Conservation (phyloP, 1,140 invertebrate genomes). For the Philopotamus ludificatus region DNA sequence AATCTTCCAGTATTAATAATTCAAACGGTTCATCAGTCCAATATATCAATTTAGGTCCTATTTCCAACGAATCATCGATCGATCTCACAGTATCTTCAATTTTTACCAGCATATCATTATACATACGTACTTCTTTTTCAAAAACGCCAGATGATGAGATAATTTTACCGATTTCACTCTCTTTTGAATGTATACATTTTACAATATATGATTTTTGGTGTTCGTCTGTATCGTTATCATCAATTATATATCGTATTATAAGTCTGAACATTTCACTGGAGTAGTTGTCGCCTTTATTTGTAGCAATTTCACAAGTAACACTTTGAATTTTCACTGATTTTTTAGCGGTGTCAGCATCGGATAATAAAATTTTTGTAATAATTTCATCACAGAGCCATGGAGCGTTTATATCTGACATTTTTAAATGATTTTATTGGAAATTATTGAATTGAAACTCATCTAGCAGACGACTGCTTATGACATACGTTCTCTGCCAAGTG, state of each 20-base stretch:
- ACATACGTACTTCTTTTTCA: constrained; percentile 30
- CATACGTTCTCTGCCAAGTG: too few relatives aligned
- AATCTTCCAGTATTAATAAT: constrained; percentile 56
- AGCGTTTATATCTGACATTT: too few relatives aligned
- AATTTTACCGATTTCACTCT: not conserved
- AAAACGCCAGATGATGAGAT: constrained; percentile 15
- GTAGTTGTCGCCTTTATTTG: constrained; percentile 29
- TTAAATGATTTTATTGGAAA: constrained; percentile 3
- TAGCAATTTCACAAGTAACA: not conserved
- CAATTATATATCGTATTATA: not conserved
- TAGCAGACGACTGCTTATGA: too few relatives aligned
- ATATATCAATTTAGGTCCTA: constrained; percentile 13
- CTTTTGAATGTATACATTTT: constrained; percentile 16
- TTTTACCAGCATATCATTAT: constrained; percentile 20
- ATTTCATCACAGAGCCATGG: too few relatives aligned
- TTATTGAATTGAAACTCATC: constrained; percentile 16
- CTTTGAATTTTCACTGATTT: constrained; percentile 1
- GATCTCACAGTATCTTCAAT: constrained; percentile 7
- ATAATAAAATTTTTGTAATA: too few relatives aligned
- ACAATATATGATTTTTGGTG: constrained; percentile 26
- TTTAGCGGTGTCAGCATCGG: too few relatives aligned
- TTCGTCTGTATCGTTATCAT: not conserved
- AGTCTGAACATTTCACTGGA: constrained; percentile 20
- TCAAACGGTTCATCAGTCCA: constrained; percentile 44
- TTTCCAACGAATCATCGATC: not conserved